phyloP scores from a whole-genome alignment of 2,888 invertebrate genomes.

The Pristionchus arcanus region DNA sequence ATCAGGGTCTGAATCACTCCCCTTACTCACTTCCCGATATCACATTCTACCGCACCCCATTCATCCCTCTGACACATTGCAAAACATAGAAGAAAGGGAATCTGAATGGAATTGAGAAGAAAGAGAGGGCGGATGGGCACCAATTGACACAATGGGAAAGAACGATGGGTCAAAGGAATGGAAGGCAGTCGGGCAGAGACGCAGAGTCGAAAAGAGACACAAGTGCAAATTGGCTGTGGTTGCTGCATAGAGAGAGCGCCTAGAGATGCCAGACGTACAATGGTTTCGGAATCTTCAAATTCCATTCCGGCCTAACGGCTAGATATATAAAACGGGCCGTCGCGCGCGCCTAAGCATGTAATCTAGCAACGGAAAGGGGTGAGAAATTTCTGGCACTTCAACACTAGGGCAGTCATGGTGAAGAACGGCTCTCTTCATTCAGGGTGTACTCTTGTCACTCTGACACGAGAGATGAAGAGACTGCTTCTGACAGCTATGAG shows the following conservation, averaged over 20 bases:
- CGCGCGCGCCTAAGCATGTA: slow-evolving; percentile 9
- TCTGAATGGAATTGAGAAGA: slow-evolving; percentile 57
- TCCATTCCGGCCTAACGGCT: neutral
- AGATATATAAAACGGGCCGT: neutral
- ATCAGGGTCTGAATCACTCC: neutral
- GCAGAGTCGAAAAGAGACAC: neutral
- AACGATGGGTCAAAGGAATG: neutral
- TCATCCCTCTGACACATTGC: slow-evolving; percentile 21
- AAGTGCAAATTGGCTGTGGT: slow-evolving; percentile 23
- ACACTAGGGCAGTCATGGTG: neutral
- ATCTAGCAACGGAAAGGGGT: neutral
- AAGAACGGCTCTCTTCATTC: neutral
- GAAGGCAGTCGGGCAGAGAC: neutral
- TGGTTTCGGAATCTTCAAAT: slow-evolving; percentile 18
- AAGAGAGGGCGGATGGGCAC: neutral
- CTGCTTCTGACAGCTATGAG: neutral
- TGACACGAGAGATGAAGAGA: no score
- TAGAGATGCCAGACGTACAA: slow-evolving; percentile 13
- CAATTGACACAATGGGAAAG: neutral
- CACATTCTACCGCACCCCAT: slow-evolving; percentile 57
- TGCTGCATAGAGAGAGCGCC: neutral
- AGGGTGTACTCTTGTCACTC: neutral
- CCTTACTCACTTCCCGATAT: slow-evolving; percentile 15
- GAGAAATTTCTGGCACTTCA: neutral
- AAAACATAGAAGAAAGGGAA: slow-evolving; percentile 58